phyloP scores from a whole-genome alignment of 1,140 invertebrate genomes.

The Cydia splendana region DNA sequence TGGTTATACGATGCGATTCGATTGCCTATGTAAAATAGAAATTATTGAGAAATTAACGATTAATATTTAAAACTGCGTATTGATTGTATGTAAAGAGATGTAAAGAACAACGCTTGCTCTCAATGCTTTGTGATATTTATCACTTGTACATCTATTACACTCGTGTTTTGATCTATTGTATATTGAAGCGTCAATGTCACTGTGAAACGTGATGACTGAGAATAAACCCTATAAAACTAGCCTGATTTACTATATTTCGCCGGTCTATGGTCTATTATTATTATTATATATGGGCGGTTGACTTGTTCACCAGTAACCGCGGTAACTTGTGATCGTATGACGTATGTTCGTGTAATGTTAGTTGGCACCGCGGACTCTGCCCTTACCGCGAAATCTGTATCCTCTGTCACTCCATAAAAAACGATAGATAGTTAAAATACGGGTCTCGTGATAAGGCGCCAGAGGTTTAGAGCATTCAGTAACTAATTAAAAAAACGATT shows the following conservation, averaged over 20 bases:
- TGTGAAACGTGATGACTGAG: background rate
- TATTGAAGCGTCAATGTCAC: background rate
- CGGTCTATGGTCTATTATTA: slow-evolving; percentile 35
- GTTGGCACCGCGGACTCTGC: slow-evolving; percentile 38
- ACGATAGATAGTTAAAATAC: background rate
- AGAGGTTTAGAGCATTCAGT: background rate
- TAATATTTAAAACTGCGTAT: too few species aligned
- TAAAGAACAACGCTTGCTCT: too few species aligned
- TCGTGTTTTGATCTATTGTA: background rate
- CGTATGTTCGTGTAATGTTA: slow-evolving; percentile 47
- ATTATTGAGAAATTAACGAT: too few species aligned
- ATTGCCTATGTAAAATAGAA: too few species aligned
- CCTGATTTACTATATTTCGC: slow-evolving; percentile 16
- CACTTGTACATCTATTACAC: too few species aligned
- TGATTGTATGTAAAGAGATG: too few species aligned
- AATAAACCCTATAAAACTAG: slow-evolving; percentile 30
- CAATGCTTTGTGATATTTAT: too few species aligned
- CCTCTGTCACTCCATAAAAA: too few species aligned
- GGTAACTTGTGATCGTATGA: slow-evolving; percentile 50
- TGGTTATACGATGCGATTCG: too few species aligned
- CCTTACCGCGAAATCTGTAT: slow-evolving; percentile 39
- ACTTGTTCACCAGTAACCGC: slow-evolving; percentile 44
- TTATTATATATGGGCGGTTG: slow-evolving; percentile 29
- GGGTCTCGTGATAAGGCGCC: background rate
- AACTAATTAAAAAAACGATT: background rate